These are phyloP conservation scores for Phalacrocorax aristotelis DNA, from an alignment of 2,113 vertebrate genomes.

Conservation along the genomic window DNA sequence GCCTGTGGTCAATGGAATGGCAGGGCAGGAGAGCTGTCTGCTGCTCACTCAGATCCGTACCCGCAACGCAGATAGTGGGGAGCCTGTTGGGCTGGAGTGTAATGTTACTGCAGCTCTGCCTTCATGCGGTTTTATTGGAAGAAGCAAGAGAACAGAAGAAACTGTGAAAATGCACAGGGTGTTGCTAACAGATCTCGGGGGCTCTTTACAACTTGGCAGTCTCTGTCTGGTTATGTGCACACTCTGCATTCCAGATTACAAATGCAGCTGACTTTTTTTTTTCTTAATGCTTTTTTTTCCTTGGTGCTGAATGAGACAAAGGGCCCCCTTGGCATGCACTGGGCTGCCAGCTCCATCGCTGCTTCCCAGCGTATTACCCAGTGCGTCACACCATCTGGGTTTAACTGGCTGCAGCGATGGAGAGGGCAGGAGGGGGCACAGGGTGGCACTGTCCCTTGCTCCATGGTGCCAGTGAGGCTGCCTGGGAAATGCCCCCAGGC, in stretches of 20 bases:
- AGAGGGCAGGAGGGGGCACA: rapidly evolving
- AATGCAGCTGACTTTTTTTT: neutral
- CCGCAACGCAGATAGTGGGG: rapidly evolving
- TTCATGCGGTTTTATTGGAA: rapidly evolving
- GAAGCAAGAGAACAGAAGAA: neutral
- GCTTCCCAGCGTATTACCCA: neutral
- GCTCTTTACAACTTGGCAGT: neutral
- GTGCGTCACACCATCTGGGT: neutral
- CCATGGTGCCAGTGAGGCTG: neutral
- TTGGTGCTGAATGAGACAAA: neutral
- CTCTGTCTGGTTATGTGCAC: neutral
- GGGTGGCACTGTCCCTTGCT: neutral
- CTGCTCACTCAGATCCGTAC: rapidly evolving
- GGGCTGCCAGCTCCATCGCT: neutral
- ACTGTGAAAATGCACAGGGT: neutral
- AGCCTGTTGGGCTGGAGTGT: neutral
- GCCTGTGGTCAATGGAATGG: rapidly evolving
- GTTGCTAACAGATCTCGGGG: neutral
- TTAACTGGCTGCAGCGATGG: neutral
- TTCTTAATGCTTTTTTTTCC: neutral
- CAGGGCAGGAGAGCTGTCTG: neutral
- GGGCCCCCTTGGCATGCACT: neutral
- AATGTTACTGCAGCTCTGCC: neutral
- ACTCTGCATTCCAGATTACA: neutral
- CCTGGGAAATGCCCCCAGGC: neutral